Base-by-base conservation (phyloP, 1,140 invertebrate genomes). In the Drosophila mayri region DNA sequence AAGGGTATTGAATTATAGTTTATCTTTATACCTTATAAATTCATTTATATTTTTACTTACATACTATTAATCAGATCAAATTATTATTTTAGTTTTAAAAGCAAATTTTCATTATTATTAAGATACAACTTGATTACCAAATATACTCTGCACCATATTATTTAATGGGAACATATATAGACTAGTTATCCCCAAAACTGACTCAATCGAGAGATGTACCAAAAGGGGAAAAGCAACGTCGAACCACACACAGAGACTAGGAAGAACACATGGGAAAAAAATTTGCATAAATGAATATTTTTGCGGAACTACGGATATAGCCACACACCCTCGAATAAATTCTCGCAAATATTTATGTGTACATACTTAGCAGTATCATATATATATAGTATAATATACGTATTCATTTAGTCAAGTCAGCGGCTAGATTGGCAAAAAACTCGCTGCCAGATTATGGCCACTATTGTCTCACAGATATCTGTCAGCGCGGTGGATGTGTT, bases 211-310 rank as follows among this genome's bases (percentile, higher is more conserved):
- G n/a, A 30, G 38, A 30, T 32, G 41, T 12, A 37, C 9, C 8
- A 16, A 65, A 65, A 62, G 38, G 38, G 20, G 11, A 37, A 41
- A 41, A 40, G 30, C 20, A 54, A 30, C 28, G 40, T 58, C 38
- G 62, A 77, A 85, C 73, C 46, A 68, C 63, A 44, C 49, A 54
- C 35, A 49, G 30, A 55, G 43, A 55, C 54, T 67, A 62, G 70
- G 64, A 76, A 79, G 54, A 83, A 79, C 79, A 67, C 66, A 79
- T 68, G 55, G 38, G 55, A 58, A 76, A 72, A 65, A 66, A 79
- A 84, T 88, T 88, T 83, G 74, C 83, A 86, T 86, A 86, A 86
- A 88, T 88, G 83, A 83, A 86, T 87, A 87, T 76, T 77, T 76
- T 88, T 87, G 83, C 83, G 83, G 83, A 87, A 87, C 80, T 87